Base-by-base conservation (phyloP, 2,888 invertebrate genomes). In the Dolomedes plantarius region DNA sequence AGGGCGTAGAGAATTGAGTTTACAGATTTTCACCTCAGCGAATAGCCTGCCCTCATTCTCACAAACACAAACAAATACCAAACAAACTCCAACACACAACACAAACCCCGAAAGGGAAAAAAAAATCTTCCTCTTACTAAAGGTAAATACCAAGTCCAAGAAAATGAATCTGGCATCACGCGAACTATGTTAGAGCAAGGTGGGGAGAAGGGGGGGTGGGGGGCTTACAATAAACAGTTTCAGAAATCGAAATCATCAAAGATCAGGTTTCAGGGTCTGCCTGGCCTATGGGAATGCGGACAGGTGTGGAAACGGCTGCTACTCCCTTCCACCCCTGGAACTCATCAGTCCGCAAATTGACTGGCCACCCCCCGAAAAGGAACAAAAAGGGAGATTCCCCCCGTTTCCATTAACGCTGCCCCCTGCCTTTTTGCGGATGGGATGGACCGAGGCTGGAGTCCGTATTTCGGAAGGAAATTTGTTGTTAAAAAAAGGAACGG, bases 221-320 rank as follows among this genome's bases (percentile, higher is more conserved):
- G 39, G 68, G 19, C 50, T 65, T 50, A 86, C 85, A 86, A 86
- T 86, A 86, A 86, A 86, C 85, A 86, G 85, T 78, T 82, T 77
- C 77, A 71, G 85, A 86, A 86, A 86, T 86, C 85, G 85, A 86
- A 86, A 79, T 86, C 85, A 78, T 79, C 85, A 78, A 86, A 86
- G 85, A 86, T 86, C 85, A 86, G 79, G 85, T 86, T 86, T 86
- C 85, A 86, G 69, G 78, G 77, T 46, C 67, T 73, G 72, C 64
- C 68, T 46, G 23, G 31, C 72, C 77, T 71, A 36, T 85, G 83
- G 69, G 83, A 85, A 77, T 19, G 41, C 23, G 56, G 16, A 65
- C 83, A 85, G 83, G 77, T 85, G 74, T 36, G 39, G 74, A 23
- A 56, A 56, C 1, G 56, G 56, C 56, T 56, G 56, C 56, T 23